Evolutionary conservation across 2,888 invertebrate genomes (phyloP), one percentile per base, ranked within the genome.

Genomic region (Agriopis aurantiaria): DNA sequence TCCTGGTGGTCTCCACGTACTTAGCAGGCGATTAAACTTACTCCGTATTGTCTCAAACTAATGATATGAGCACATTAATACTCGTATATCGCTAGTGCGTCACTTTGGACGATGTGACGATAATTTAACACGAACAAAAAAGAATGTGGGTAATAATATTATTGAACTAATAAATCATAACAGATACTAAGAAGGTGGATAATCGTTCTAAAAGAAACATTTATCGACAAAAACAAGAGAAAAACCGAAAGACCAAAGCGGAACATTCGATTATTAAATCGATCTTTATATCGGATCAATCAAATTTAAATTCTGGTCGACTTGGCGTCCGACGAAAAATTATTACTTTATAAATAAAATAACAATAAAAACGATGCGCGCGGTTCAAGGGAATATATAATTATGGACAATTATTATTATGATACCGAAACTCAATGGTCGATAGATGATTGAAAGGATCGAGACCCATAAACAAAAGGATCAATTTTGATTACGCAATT

Each of bases 301-400:
- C 94, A 93, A 93, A 93, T 92, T 93, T 91, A 90, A 93, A 92
- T 91, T 90, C 87, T 91, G 91, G 93, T 93, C 89, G 89, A 90
- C 86, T 91, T 89, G 88, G 73, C 88, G 89, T 85, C 86, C 88
- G 88, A 88, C 85, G 89, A 91, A 91, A 92, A 93, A 93, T 91
- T 92, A 93, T 92, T 91, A 93, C 91, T 92, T 93, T 93, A 93
- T 94, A 94, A 94, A 94, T 94, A 94, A 94, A 94, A 94, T 94
- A 94, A 93, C 93, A 94, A 94, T 94, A 94, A 94, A 93, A 94
- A 88, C 85, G 93, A 93, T 91, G 92, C 90, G 89, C 88, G 85
- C 82, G 84, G 89, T 89, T 90, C 90, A 90, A 90, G 92, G 91
- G 93, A 92, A 92, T 93, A 91, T 94, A 90, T 94, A 94, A 94